Base-by-base conservation (phyloP, 2,797 vertebrate genomes). In the Smutsia temminckii region DNA sequence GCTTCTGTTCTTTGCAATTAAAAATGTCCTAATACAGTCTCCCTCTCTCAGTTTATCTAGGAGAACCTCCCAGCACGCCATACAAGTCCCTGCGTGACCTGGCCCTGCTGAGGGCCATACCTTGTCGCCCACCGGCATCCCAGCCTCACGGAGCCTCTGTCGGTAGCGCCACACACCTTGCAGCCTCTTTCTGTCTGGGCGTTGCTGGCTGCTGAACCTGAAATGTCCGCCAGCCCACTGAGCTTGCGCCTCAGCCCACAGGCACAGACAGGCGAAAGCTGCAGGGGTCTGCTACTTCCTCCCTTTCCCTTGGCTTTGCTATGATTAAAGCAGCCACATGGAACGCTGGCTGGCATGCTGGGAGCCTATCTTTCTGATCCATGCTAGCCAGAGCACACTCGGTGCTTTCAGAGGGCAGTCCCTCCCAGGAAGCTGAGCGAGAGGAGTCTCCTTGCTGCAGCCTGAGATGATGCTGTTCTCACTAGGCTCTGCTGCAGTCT, bases 271-370 rank as follows among this genome's bases (percentile, higher is more conserved):
- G 69, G 77, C 57, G 11, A 49, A 91, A 86, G 46, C 90, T 72
- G n/a, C 85, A 83, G 92, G 42, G 75, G 8, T 49, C 90, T 63
- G 85, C 81, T 23, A 4, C 59, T 66, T 59, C 59, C 81, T 74
- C 21, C 12, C 59, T 84, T 80, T 42, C 13, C 75, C 63, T 84
- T 77, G 49, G 85, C 95, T 66, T 92, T 61, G 69, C 55, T 53
- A 12, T 94, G 95, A 97, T 97, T 85, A 97, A 96, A 97, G 91
- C 85, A 4, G 49, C 68, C 90, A 53, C 18, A 53, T 61, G 27
- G 46, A 42, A 63, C 4, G 17, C 63, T 2, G 3, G 81, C 78
- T 25, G 29, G 53, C 81, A 66, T 49, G 49, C 91, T 66, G 21
- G 74, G 74, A 85, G 49, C 34, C 0, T n/a, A 57, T 77, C 61